Conservation (phyloP, 1,140 invertebrate genomes). For the Aphaenogaster floridana region DNA sequence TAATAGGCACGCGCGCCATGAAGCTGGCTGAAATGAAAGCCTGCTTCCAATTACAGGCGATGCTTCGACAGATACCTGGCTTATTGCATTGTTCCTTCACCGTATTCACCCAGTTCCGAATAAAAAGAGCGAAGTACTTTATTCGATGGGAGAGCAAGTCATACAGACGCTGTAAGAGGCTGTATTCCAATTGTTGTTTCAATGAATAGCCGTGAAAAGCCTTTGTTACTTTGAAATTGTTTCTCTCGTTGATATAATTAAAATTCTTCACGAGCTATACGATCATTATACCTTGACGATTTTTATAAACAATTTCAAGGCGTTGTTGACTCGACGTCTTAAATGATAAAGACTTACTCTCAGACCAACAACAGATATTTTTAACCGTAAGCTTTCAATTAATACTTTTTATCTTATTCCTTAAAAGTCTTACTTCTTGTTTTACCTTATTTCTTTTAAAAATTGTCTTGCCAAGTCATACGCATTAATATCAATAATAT, state of each 20-base stretch:
- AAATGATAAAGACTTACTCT: neutral
- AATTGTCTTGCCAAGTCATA: neutral
- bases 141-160: slow-evolving; percentile 11
- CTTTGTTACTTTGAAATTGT: slow-evolving; percentile 22
- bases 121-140: slow-evolving; percentile 26
- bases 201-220: neutral
- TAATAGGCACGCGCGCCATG: slow-evolving; percentile 17
- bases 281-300: neutral
- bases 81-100: slow-evolving; percentile 44
- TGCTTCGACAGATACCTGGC: slow-evolving; percentile 36
- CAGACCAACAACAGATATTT: neutral
- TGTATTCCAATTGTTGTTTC: slow-evolving; percentile 17
- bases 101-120: slow-evolving; percentile 20
- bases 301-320: neutral
- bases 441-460: neutral
- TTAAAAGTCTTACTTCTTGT: neutral
- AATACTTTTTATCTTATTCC: neutral
- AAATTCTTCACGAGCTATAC: neutral
- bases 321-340: neutral
- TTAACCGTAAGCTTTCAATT: neutral
- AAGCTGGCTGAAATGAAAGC: slow-evolving; percentile 48
- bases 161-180: neutral
- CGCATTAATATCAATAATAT: neutral
- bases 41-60: slow-evolving; percentile 44
- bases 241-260: slow-evolving; percentile 13